phyloP scores from a whole-genome alignment of 2,888 invertebrate genomes.

The Standfussiana lucernea region DNA sequence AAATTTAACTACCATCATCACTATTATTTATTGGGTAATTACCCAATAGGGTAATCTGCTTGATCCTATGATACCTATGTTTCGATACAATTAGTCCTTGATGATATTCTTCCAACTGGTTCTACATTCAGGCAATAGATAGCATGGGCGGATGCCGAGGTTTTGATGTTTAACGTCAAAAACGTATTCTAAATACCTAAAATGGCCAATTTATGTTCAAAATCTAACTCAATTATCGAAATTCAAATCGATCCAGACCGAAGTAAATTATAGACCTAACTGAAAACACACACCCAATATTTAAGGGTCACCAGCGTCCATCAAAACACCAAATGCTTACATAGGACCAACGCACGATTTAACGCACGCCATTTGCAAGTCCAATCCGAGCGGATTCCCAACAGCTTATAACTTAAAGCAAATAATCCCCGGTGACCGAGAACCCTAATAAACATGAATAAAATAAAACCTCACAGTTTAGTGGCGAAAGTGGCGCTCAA shows the following conservation, averaged over 20 bases:
- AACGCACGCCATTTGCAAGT: constrained; percentile 61
- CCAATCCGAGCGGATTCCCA: constrained; percentile 58
- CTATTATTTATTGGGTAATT: no score
- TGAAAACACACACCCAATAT: neutral
- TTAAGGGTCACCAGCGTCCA: constrained; percentile 18
- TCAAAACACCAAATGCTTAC: constrained; percentile 45
- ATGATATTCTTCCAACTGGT: neutral
- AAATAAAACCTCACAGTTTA: constrained; percentile 67
- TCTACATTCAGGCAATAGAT: neutral
- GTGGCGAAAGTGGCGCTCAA: constrained; percentile 64
- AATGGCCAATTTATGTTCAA: neutral
- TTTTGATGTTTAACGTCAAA: neutral
- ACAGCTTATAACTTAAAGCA: constrained; percentile 67
- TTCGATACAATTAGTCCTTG: neutral
- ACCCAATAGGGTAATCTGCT: neutral
- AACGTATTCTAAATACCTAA: neutral
- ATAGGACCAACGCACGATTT: constrained; percentile 50
- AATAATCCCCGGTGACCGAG: constrained; percentile 66
- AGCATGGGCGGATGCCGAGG: neutral
- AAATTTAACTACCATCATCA: no score
- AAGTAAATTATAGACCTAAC: neutral
- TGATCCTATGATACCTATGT: neutral
- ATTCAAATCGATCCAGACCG: neutral
- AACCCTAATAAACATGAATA: constrained; percentile 69
- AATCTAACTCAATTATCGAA: neutral